Percentiles rank a stretch among this genome's conserved stretches.
Conservation (phyloP, 1,140 invertebrate species). For the Neuroterus valhalla region DNA sequence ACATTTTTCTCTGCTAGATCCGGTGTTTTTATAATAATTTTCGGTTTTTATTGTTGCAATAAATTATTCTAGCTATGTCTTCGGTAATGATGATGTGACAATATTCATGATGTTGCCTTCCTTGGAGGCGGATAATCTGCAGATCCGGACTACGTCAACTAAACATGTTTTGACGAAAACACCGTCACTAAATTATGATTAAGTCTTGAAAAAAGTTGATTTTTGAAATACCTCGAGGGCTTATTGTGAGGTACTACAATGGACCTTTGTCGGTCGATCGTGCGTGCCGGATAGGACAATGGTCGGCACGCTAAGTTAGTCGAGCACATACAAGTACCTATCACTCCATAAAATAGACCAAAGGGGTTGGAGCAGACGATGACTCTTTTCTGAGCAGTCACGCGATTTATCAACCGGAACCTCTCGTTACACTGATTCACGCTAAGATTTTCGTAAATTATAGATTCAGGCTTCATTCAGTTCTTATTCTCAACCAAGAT, state of each 20-base stretch:
- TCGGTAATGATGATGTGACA: no score
- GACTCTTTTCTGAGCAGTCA: neutral
- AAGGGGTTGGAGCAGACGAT: neutral
- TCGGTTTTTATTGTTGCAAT: no score
- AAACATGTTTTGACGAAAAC: no score
- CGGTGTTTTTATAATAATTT: no score
- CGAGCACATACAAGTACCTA: conserved; percentile 29
- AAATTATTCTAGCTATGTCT: no score
- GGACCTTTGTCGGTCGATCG: conserved; percentile 40
- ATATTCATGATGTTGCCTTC: no score
- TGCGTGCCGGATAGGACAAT: conserved; percentile 32
- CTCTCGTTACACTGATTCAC: neutral
- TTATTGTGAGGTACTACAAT: conserved; percentile 30
- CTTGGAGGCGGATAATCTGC: no score
- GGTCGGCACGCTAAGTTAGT: conserved; percentile 20
- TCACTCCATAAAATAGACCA: conserved; percentile 41
- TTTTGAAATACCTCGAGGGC: no score
- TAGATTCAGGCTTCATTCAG: neutral
- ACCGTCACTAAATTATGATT: neutral
- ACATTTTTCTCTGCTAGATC: no score
- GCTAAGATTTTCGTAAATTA: neutral
- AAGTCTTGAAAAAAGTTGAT: neutral
- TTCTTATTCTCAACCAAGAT: no score
- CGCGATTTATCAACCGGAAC: conserved; percentile 6
- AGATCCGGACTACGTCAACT: no score